These are phyloP conservation scores for Eupithecia abbreviata DNA, from an alignment of 2,888 invertebrate species.

Conservation along the genomic window DNA sequence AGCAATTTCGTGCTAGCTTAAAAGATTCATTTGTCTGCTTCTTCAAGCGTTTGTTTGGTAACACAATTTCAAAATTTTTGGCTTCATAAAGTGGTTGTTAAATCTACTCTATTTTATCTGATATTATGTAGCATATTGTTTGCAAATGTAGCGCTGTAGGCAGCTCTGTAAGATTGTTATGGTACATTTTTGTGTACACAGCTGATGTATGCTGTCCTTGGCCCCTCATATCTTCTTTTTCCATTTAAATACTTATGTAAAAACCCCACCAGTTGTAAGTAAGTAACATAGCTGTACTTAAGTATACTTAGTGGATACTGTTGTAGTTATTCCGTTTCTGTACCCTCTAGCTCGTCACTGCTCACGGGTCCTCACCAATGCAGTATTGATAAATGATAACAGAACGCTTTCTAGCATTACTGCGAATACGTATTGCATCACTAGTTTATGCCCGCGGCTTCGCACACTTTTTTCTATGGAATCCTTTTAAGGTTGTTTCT, in stretches of 20 bases:
- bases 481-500: too few species aligned
- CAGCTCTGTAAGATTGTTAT: not conserved
- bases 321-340: too few species aligned
- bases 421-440: too few species aligned
- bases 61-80: conserved; percentile 18
- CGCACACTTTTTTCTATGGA: too few species aligned
- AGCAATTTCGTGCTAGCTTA: conserved; percentile 54
- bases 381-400: too few species aligned
- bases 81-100: not conserved
- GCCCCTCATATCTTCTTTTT: conserved; percentile 12
- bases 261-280: not conserved
- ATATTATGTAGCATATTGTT: not conserved
- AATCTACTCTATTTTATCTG: not conserved
- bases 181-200: conserved; percentile 6
- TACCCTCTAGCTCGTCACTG: too few species aligned
- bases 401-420: too few species aligned
- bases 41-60: conserved; percentile 3
- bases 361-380: too few species aligned
- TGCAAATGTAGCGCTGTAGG: not conserved
- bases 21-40: conserved; percentile 28
- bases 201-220: conserved; percentile 17
- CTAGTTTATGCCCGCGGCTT: too few species aligned
- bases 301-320: too few species aligned
- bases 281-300: not conserved
- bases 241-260: conserved; percentile 17